A percentile compares a stretch with the other conserved stretches of the same genome.
phyloP scores from a whole-genome alignment of 2,888 invertebrate genomes.

The Bugula neritina region DNA sequence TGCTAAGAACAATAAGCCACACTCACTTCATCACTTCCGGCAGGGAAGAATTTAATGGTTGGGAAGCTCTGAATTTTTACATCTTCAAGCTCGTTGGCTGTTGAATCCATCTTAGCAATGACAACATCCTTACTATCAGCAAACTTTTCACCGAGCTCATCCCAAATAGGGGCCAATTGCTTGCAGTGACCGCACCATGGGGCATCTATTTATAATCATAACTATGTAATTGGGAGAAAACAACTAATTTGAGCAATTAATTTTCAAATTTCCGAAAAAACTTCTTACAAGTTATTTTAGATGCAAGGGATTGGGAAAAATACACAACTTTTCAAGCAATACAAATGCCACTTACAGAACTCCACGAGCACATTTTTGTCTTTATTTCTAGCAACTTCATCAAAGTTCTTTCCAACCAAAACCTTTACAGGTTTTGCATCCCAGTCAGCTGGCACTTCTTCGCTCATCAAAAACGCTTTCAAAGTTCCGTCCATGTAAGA shows the following conservation, averaged over 20 bases:
- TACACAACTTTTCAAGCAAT: no score
- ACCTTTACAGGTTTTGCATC: conserved; percentile 85
- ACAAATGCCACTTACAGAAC: conserved; percentile 74
- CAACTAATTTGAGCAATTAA: not conserved
- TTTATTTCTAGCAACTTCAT: conserved; percentile 79
- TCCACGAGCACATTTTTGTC: conserved; percentile 91
- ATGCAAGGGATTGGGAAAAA: no score
- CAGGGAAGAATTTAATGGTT: conserved; percentile 69
- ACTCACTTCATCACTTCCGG: conserved; percentile 75
- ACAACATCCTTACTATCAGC: conserved; percentile 71
- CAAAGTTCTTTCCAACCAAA: conserved; percentile 91
- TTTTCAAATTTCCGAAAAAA: not conserved
- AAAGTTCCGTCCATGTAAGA: conserved; percentile 84
- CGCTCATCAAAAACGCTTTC: conserved; percentile 88
- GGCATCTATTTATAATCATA: conserved; percentile 60
- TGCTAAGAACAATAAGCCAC: no score
- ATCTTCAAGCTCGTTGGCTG: conserved; percentile 92
- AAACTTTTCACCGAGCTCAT: conserved; percentile 87
- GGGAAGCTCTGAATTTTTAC: conserved; percentile 83
- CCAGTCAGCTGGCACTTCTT: conserved; percentile 95
- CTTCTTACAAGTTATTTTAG: no score
- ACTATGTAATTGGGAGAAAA: not conserved
- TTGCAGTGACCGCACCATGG: conserved; percentile 99
- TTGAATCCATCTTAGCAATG: conserved; percentile 98
- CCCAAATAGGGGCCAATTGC: conserved; percentile 92